These are phyloP conservation scores for Drosophila parvula DNA, from an alignment of 1,140 invertebrate genomes.

Conservation along the genomic window DNA sequence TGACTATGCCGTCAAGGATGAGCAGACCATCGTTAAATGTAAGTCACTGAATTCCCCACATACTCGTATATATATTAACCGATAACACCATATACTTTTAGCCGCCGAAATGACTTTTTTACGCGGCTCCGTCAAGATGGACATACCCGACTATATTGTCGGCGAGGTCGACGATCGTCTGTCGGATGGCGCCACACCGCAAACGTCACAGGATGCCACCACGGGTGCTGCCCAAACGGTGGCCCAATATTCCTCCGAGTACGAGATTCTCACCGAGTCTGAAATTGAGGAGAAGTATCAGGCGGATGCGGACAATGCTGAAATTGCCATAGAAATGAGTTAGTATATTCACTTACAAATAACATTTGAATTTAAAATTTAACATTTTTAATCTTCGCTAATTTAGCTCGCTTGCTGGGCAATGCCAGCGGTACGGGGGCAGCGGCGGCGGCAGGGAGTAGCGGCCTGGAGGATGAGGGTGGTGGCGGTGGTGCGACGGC, in stretches of 20 bases:
- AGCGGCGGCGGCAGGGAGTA: constrained; percentile 6
- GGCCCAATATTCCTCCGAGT: constrained; percentile 81
- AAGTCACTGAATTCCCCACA: neutral
- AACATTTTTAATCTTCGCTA: neutral
- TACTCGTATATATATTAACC: neutral
- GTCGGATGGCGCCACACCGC: constrained; percentile 73
- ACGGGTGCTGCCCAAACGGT: constrained; percentile 69
- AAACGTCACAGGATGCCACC: constrained; percentile 76
- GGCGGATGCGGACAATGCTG: constrained; percentile 74
- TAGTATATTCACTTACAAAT: constrained; percentile 1
- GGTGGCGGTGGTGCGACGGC: constrained; percentile 11
- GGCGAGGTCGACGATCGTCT: constrained; percentile 79
- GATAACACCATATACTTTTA: constrained; percentile 5
- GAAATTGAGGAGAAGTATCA: constrained; percentile 83
- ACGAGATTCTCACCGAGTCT: constrained; percentile 83
- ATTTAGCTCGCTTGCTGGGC: constrained; percentile 66
- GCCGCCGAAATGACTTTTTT: constrained; percentile 81
- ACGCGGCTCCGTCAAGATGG: constrained; percentile 79
- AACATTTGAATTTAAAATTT: neutral
- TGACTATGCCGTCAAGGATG: constrained; percentile 79
- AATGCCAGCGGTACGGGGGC: constrained; percentile 44
- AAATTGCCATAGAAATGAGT: constrained; percentile 83
- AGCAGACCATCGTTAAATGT: constrained; percentile 82
- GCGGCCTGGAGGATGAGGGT: constrained; percentile 61
- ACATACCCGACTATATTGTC: constrained; percentile 82